Evolutionary conservation across 2,888 invertebrate genomes (phyloP), one percentile per base, ranked within the genome.

Genomic region (Isotomurus palustris): DNA sequence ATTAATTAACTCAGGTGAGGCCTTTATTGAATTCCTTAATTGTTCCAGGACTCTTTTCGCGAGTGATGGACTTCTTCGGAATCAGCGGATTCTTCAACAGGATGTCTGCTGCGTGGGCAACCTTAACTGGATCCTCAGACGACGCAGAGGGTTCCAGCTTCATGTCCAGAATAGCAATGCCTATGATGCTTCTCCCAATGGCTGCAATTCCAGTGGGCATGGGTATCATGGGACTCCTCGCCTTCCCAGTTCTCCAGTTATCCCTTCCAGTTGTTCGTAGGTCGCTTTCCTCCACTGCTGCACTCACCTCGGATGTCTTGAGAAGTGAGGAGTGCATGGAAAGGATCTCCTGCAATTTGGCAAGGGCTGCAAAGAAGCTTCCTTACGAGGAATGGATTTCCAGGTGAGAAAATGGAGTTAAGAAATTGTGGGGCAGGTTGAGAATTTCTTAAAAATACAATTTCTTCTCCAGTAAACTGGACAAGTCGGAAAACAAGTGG

Each of bases 251-350:
- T 8, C 32, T 64, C 12, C 58, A 58, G 36, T 14, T 64, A 27
- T 58, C 58, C 10, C 60, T 63, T 14, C 64, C 60, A 8, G 49
- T 54, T n/a, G 25, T 22, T 1, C 43, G 49, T 8, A 41, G 38
- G n/a, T 22, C 17, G 17, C 25, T 53, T 14, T 44, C 14, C 1
- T 36, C 56, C n/a, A 48, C 52, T 3, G 57, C 56, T 2, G 40
- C 59, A 12, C 47, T 55, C n/a, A 56, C 58, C 1, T 45, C 41
- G 17, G 50, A 63, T 17, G 56, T 63, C 17, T 25, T 61, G 21
- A 56, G 61, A 41, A 68, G 64, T 49, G 66, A 64, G 22, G 61
- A 68, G 29, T 68, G 68, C 28, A 45, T 68, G 21, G 66, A 68
- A 36, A 57, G 64, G 53, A 10, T 68, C 21, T 58, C 62, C n/a